Conservation (phyloP, 2,797 vertebrate species). For the Sebastes minor region DNA sequence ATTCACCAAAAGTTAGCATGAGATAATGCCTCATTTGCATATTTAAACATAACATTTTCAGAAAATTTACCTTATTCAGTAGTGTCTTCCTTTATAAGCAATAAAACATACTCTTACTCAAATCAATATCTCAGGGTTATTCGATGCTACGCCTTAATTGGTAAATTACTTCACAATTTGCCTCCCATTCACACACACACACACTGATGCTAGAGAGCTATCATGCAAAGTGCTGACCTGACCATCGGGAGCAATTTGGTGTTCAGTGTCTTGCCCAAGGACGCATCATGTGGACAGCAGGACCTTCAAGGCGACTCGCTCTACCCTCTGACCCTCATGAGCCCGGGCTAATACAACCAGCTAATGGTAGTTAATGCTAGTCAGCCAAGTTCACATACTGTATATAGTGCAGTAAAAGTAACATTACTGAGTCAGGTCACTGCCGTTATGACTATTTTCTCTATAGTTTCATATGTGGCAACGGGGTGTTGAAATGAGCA, state of each 20-base stretch:
- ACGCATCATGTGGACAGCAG: background rate
- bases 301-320: background rate
- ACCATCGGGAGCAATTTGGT: background rate
- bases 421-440: background rate
- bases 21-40: too few species aligned
- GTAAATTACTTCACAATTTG: background rate
- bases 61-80: fast-evolving
- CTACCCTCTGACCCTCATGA: background rate
- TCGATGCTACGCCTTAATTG: too few species aligned
- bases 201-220: background rate
- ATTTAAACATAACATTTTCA: too few species aligned
- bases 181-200: background rate
- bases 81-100: too few species aligned
- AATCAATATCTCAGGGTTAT: too few species aligned
- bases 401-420: background rate
- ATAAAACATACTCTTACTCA: too few species aligned
- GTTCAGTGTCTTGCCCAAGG: too few species aligned
- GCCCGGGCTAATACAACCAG: background rate
- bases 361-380: background rate
- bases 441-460: background rate
- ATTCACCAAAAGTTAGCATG: fast-evolving
- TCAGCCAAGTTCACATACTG: background rate
- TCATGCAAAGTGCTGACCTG: background rate
- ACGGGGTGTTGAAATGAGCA: too few species aligned
- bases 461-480: too few species aligned